Conservation (phyloP, 2,888 invertebrate genomes). For the Sturmia bella region DNA sequence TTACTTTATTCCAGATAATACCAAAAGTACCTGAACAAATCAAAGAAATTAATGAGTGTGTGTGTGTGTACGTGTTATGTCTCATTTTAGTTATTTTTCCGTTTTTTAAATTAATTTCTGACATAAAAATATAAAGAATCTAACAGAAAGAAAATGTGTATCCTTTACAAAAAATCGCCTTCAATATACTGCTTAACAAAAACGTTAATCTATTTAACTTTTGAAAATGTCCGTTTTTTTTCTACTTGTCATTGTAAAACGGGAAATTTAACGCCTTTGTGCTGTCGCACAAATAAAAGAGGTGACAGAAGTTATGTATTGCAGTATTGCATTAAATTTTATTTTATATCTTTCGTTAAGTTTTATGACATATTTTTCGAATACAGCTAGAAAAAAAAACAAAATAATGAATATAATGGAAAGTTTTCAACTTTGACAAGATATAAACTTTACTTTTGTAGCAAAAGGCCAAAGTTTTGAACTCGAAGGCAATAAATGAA, state of each 20-base stretch:
- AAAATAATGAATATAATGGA: neutral
- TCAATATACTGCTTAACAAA: too few relatives aligned
- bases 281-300: slow-evolving; percentile 40
- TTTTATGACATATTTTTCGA: slow-evolving; percentile 18
- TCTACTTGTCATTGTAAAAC: slow-evolving; percentile 44
- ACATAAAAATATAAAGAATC: too few relatives aligned
- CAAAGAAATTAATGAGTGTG: too few relatives aligned
- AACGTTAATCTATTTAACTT: too few relatives aligned
- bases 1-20: too few relatives aligned
- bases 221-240: slow-evolving; percentile 4
- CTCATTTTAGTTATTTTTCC: too few relatives aligned
- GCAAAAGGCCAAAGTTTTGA: slow-evolving; percentile 53
- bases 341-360: neutral
- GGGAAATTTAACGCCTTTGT: slow-evolving; percentile 35
- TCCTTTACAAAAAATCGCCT: too few relatives aligned
- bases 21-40: too few relatives aligned
- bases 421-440: slow-evolving; percentile 11
- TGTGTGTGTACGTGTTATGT: too few relatives aligned
- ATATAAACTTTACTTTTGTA: slow-evolving; percentile 18
- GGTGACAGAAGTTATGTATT: slow-evolving; percentile 39
- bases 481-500: slow-evolving; percentile 14
- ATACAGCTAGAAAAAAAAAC: neutral
- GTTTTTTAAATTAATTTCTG: too few relatives aligned
- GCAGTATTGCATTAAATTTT: slow-evolving; percentile 16
- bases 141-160: too few relatives aligned